These are phyloP conservation scores for Piaya cayana DNA, from an alignment of 2,113 vertebrate species.

Conservation along the genomic window DNA sequence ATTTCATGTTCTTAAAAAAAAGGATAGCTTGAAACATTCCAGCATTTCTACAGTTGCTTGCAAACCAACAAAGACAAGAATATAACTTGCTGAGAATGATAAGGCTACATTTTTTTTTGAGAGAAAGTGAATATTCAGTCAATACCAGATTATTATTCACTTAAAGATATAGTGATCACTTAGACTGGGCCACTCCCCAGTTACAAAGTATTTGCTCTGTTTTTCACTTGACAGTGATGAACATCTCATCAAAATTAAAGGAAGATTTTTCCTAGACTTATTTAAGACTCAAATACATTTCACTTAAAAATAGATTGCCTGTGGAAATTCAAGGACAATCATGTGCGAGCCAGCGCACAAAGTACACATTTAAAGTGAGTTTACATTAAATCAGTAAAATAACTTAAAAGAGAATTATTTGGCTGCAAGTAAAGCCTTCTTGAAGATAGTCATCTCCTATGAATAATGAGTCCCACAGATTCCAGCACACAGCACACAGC, in stretches of 20 bases:
- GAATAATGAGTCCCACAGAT: constrained; percentile 52
- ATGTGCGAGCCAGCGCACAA: constrained; percentile 9
- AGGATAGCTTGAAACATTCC: background rate
- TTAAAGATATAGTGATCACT: background rate
- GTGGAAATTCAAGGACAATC: constrained; percentile 39
- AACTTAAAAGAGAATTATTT: constrained; percentile 64
- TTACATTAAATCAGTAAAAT: constrained; percentile 62
- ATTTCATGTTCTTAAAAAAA: constrained; percentile 54
- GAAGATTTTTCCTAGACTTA: background rate
- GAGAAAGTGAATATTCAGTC: background rate
- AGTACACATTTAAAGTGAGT: background rate
- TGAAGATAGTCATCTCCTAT: constrained; percentile 46
- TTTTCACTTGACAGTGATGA: background rate
- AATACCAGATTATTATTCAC: background rate
- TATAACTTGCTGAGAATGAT: background rate
- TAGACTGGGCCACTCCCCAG: background rate
- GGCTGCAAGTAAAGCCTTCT: constrained; percentile 45
- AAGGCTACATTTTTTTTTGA: background rate
- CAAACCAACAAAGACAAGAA: constrained; percentile 12
- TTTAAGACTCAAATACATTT: constrained; percentile 6
- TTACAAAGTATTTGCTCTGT: background rate
- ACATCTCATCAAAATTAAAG: background rate
- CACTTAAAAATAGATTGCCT: constrained; percentile 12
- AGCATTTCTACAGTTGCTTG: background rate
- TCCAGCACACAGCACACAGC: constrained; percentile 8